Conservation (phyloP, 2,888 invertebrate genomes). For the Fragum whitleyi region DNA sequence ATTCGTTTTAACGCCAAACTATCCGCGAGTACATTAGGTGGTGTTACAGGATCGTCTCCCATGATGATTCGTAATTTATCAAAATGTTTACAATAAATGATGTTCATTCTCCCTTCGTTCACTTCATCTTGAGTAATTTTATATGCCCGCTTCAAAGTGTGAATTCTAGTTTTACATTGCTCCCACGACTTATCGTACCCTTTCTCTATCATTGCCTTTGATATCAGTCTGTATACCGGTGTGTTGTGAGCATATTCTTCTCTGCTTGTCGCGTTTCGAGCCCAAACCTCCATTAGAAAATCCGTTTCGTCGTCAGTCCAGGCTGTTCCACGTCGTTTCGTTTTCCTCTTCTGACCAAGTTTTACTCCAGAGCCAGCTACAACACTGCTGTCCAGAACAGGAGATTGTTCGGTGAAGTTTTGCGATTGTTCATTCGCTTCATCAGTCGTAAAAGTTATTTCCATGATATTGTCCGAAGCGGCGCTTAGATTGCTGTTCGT, state of each 20-base stretch:
- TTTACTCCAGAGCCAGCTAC: not conserved
- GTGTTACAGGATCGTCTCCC: constrained; percentile 45
- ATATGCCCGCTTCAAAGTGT: constrained; percentile 61
- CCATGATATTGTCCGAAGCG: not conserved
- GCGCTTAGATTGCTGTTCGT: not conserved
- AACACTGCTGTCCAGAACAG: not conserved
- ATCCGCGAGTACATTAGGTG: constrained; percentile 49
- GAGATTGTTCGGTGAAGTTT: not conserved
- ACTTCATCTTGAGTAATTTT: constrained; percentile 62
- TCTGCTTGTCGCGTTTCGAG: constrained; percentile 37
- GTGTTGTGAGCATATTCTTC: constrained; percentile 49
- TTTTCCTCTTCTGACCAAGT: constrained; percentile 22
- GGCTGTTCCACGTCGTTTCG: constrained; percentile 53
- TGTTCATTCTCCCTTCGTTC: constrained; percentile 35
- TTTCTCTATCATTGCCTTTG: constrained; percentile 45
- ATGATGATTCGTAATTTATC: constrained; percentile 57
- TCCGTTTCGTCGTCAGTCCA: constrained; percentile 63
- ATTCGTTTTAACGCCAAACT: constrained; percentile 16
- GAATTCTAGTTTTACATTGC: constrained; percentile 63
- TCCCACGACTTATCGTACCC: constrained; percentile 59
- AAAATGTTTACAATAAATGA: constrained; percentile 61
- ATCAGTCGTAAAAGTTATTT: not conserved
- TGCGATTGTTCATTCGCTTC: not conserved
- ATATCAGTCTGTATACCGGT: constrained; percentile 57
- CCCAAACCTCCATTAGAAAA: constrained; percentile 62